phyloP scores from a whole-genome alignment of 2,113 vertebrate genomes.

The Kryptolebias marmoratus region DNA sequence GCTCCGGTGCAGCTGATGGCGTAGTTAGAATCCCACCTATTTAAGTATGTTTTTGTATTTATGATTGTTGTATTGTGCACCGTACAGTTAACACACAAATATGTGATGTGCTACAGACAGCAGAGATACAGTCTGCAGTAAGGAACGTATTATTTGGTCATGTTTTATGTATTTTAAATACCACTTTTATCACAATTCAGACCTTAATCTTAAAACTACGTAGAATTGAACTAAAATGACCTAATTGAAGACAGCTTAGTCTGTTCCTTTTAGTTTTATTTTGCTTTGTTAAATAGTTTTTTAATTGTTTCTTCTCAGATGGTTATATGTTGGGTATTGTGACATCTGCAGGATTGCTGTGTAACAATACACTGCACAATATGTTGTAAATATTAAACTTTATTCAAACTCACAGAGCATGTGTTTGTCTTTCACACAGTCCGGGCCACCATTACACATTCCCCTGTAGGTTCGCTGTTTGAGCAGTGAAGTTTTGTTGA shows the following conservation, averaged over 20 bases:
- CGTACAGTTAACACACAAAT: constrained; percentile 2
- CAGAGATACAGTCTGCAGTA: background rate
- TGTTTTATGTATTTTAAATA: constrained; percentile 15
- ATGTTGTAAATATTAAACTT: constrained; percentile 13
- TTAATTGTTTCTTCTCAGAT: background rate
- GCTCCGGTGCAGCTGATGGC: constrained; percentile 45
- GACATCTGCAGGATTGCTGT: constrained; percentile 14
- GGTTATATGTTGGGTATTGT: background rate
- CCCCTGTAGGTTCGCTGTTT: background rate
- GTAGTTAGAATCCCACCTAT: constrained; percentile 42
- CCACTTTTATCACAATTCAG: background rate
- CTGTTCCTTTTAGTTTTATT: constrained; percentile 56
- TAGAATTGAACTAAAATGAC: background rate
- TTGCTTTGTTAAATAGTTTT: background rate
- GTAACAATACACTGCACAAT: background rate
- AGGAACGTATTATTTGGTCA: background rate
- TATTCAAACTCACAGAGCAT: background rate
- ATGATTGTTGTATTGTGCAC: constrained; percentile 41
- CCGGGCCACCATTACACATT: background rate
- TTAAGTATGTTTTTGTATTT: constrained; percentile 65
- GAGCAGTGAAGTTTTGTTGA: background rate
- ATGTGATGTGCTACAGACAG: constrained; percentile 2
- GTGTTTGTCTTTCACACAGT: background rate
- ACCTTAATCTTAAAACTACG: background rate
- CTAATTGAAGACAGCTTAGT: constrained; percentile 14